These are phyloP conservation scores for Hyperoodon ampullatus DNA, from an alignment of 2,113 vertebrate genomes.

Conservation along the genomic window DNA sequence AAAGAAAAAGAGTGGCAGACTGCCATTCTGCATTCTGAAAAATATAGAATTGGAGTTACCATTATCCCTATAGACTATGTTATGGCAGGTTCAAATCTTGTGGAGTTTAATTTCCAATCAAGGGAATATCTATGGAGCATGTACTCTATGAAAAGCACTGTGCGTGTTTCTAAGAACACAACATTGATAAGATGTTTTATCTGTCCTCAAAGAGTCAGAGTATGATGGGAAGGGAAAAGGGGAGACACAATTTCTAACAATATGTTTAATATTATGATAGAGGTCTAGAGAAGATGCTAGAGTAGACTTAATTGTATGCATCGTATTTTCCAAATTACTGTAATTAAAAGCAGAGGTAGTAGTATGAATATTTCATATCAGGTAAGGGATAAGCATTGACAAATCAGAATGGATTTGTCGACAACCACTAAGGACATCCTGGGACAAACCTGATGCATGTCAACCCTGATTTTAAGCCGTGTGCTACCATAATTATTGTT, in stretches of 20 bases:
- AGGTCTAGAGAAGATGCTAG: background rate
- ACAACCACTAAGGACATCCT: background rate
- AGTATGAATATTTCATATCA: background rate
- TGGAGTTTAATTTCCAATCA: background rate
- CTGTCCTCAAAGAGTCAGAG: background rate
- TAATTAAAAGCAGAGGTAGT: background rate
- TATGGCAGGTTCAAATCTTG: background rate
- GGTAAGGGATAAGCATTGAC: background rate
- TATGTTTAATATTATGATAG: background rate
- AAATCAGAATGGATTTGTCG: background rate
- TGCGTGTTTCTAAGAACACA: background rate
- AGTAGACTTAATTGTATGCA: background rate
- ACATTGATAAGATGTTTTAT: background rate
- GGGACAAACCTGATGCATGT: accelerated
- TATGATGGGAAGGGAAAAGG: background rate
- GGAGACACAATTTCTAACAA: background rate
- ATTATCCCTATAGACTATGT: background rate
- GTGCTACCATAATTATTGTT: background rate
- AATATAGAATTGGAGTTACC: background rate
- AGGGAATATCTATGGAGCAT: too few species aligned
- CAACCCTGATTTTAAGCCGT: background rate
- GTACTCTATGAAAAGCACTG: background rate
- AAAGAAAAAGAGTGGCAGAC: background rate
- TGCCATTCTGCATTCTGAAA: background rate
- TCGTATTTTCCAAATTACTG: background rate